Evolutionary conservation across 2,888 invertebrate species (phyloP), one percentile per base, ranked within the genome.

Genomic region (Gortyna flavago): DNA sequence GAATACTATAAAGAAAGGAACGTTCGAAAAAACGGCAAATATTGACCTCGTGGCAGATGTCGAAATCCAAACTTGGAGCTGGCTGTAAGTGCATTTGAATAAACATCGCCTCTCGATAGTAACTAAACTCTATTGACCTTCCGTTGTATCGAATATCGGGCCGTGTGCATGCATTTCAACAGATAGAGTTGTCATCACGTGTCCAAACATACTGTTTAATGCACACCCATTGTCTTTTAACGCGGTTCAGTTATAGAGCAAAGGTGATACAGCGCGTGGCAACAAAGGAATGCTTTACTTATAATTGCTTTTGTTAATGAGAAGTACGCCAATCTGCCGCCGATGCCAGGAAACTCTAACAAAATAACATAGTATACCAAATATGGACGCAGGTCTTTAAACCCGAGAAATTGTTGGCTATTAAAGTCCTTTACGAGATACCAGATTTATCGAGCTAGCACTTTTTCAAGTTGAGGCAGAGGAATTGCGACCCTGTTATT

Each of bases 31-130:
- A 93, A 93, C 94, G 89, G 93, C 95, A 95, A 96, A 96, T 96
- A 96, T 96, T 96, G 96, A 96, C 96, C 96, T 95, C 95, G 95
- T 89, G 91, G 94, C 96, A 96, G 95, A 96, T 96, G 96, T 95
- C 92, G 96, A 95, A 96, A 96, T 92, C 86, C 93, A 94, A 95
- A 95, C 94, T 94, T 91, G 86, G 92, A 91, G 93, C 94, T 94
- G 92, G 92, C 93, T 93, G 92, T 93, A 93, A 93, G 93, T 95
- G 95, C 96, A 96, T 96, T 96, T 96, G 96, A 96, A 95, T 95
- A 96, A 96, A 96, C 95, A 96, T 92, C 91, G 93, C 91, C 92
- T 90, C 92, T 93, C 92, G 95, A 95, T 95, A 94, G 92, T 93
- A 94, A 93, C 94, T 92, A 93, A 93, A 93, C 94, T 93, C 89